Base-by-base conservation (phyloP, 2,113 vertebrate species). In the Columba livia region DNA sequence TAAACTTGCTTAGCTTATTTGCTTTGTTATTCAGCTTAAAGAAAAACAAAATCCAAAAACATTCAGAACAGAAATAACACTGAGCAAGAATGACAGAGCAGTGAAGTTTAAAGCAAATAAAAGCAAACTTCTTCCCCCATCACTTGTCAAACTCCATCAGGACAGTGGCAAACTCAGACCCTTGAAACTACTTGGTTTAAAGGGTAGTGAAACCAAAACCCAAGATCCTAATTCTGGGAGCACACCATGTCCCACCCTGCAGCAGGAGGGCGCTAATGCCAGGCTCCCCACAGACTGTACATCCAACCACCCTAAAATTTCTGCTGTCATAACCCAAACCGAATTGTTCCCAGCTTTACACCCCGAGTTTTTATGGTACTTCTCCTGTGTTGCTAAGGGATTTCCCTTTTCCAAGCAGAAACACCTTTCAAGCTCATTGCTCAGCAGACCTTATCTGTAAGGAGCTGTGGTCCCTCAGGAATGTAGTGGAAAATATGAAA, bases 331-430 rank as follows among this genome's bases (percentile, higher is more conserved):
- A 66, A 62, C 31, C 24, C 38, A 51, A 83, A 58, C 4, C 3
- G 25, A 61, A 34, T 16, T 28, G 23, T 42, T 91, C 32, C 48
- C 64, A 65, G 34, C 28, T 82, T 50, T 34, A 28, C 8, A 6
- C 15, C 21, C 66, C 58, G 50, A 47, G 23, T 88, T 87, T 50
- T 70, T 23, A 13, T 8, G 5, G 29, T 62, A 29, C 3, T 85
- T 85, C 26, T 34, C 36, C 40, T 24, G 1, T 26, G 9, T 20
- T 88, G 11, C 44, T 48, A 56, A 54, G 7, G 11, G 34, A 57
- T 34, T 88, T 91, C 28, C 26, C 24, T 56, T 83, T 91, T 81
- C 32, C 60, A 67, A 66, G 47, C 5, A 73, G 54, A 85, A 83
- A n/a, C 9, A 47, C 12, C 40, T 84, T 89, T n/a, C 61, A 31